Evolutionary conservation across 1,140 invertebrate genomes (phyloP).

Genomic region (Drosophila baimaii): DNA sequence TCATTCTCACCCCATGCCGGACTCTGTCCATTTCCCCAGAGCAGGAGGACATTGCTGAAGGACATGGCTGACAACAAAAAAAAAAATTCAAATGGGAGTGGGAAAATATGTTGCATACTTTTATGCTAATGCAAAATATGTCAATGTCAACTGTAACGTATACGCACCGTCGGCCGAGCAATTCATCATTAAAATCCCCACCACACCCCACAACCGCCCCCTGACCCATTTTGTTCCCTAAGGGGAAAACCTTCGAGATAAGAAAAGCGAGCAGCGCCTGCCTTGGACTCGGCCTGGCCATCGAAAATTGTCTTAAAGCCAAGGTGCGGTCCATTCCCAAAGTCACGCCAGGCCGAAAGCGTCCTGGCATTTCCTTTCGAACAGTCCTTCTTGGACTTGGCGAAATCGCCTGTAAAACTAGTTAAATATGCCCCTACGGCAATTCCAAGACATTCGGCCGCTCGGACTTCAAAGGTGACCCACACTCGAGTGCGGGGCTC

Average conservation of each 20-base stretch:
- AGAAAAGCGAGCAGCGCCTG: constrained; percentile 11
- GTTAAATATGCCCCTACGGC: constrained; percentile 79
- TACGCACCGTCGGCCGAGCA: constrained; percentile 59
- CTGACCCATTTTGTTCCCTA: constrained; percentile 41
- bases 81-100: neutral
- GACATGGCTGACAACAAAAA: neutral
- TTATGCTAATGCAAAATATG: constrained; percentile 77
- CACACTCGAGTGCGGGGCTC: constrained; percentile 16
- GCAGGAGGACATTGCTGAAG: constrained; percentile 33
- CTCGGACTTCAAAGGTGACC: constrained; percentile 51
- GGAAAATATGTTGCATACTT: constrained; percentile 73
- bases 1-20: constrained; percentile 17
- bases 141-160: constrained; percentile 75
- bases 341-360: constrained; percentile 42
- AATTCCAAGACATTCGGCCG: constrained; percentile 58
- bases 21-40: constrained; percentile 30
- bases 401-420: constrained; percentile 72
- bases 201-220: constrained; percentile 8
- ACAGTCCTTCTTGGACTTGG: constrained; percentile 22
- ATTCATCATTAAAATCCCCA: constrained; percentile 74
- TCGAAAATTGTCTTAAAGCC: constrained; percentile 60
- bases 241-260: constrained; percentile 20
- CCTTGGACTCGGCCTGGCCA: constrained; percentile 7
- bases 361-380: constrained; percentile 22
- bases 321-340: constrained; percentile 63